A percentile compares a stretch with the other conserved stretches of the same genome.
These are phyloP conservation scores for Limnephilus auricula DNA, from an alignment of 2,888 invertebrate genomes.

Conservation along the genomic window DNA sequence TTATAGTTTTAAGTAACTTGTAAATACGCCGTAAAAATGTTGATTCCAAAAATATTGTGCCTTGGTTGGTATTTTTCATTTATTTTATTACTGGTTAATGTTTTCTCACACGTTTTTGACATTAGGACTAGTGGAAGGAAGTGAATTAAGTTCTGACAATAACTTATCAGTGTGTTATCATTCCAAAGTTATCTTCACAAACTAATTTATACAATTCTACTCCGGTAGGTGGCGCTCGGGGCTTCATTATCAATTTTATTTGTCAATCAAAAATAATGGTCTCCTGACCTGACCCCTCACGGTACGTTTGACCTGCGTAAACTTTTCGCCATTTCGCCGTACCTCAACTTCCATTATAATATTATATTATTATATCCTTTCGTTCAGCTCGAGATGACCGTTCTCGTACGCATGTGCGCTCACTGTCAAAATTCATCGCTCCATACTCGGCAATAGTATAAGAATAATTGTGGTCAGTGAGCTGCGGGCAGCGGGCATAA, in stretches of 20 bases:
- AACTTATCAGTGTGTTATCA: too few relatives aligned
- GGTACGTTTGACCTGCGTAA: background rate
- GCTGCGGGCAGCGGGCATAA: conserved; percentile 33
- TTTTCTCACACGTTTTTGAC: too few relatives aligned
- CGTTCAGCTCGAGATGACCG: background rate
- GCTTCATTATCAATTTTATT: background rate
- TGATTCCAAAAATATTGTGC: background rate
- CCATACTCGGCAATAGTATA: background rate
- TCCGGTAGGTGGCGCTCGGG: background rate
- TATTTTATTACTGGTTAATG: too few relatives aligned
- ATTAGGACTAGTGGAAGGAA: too few relatives aligned
- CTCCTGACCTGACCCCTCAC: background rate
- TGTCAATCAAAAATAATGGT: background rate
- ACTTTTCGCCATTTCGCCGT: background rate
- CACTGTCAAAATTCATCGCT: background rate
- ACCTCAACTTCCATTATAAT: background rate
- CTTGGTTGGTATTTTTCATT: too few relatives aligned
- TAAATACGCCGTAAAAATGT: background rate
- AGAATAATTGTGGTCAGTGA: conserved; percentile 47
- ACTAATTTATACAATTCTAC: background rate
- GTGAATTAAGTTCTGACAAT: too few relatives aligned
- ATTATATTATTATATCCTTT: background rate
- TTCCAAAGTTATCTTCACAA: too few relatives aligned
- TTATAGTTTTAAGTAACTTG: background rate
- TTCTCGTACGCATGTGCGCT: background rate